phyloP scores from a whole-genome alignment of 2,113 vertebrate species.

The Crotalus viridis region DNA sequence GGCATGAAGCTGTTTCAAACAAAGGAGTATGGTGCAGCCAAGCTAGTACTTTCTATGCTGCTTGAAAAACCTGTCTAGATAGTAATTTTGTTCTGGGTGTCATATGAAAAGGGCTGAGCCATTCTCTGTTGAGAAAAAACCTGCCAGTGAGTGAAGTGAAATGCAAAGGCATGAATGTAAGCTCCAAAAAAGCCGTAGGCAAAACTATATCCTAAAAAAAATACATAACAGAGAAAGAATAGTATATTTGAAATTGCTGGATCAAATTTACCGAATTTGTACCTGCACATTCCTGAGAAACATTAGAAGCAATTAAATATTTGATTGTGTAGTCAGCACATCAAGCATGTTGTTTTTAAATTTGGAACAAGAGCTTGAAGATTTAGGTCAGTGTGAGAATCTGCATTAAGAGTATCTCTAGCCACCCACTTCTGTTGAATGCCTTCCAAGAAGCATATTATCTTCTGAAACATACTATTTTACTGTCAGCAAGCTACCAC shows the following conservation, averaged over 20 bases:
- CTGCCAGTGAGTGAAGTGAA: not conserved
- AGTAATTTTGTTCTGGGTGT: constrained; percentile 30
- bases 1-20: not conserved
- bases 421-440: not conserved
- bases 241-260: not conserved
- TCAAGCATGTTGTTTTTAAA: not conserved
- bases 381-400: not conserved
- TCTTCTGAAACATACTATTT: not conserved
- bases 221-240: not conserved
- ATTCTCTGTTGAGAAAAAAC: not conserved
- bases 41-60: constrained; percentile 51
- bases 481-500: not conserved
- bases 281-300: not conserved
- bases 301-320: not conserved
- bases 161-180: not conserved
- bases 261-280: not conserved
- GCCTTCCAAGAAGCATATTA: not conserved
- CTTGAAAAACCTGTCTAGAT: constrained; percentile 66
- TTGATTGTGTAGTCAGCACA: not conserved
- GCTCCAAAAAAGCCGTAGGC: not conserved
- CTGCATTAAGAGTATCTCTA: not conserved
- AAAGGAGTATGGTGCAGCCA: constrained; percentile 31
- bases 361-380: not conserved
- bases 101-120: not conserved
- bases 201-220: not conserved